A percentile compares a stretch with the other conserved stretches of the same genome.
phyloP scores from a whole-genome alignment of 2,888 invertebrate genomes.

The Lucinisca nassula region DNA sequence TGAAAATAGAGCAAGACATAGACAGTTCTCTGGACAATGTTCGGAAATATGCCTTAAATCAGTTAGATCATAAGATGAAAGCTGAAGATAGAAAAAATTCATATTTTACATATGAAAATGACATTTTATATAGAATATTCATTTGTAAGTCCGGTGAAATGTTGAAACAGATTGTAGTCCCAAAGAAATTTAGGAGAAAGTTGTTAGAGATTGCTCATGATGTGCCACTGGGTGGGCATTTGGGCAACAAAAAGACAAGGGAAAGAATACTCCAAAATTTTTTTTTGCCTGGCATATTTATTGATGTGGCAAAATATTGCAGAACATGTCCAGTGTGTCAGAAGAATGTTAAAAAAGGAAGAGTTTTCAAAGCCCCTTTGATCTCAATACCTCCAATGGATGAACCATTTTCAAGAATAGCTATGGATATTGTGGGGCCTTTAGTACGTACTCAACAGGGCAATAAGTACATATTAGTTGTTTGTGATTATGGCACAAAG shows the following conservation, averaged over 20 bases:
- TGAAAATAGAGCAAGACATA: too few species aligned
- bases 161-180: background rate
- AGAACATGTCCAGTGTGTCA: background rate
- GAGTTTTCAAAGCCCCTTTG: background rate
- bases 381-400: slow-evolving; percentile 7
- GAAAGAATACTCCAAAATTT: background rate
- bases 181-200: background rate
- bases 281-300: slow-evolving; percentile 13
- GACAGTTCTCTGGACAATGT: too few species aligned
- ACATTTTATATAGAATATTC: background rate
- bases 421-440: slow-evolving; percentile 7
- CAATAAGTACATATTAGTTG: background rate
- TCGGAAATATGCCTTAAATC: too few species aligned
- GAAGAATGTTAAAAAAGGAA: background rate
- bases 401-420: slow-evolving; percentile 12
- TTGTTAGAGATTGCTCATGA: background rate
- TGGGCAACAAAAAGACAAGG: slow-evolving; percentile 4
- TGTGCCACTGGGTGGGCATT: background rate
- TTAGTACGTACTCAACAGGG: background rate
- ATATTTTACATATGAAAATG: background rate
- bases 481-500: slow-evolving; percentile 11
- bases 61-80: too few species aligned
- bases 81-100: background rate
- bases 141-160: background rate
- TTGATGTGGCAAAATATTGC: background rate